Evolutionary conservation across 2,888 invertebrate species (phyloP).

Genomic region (Apamea crenata): DNA sequence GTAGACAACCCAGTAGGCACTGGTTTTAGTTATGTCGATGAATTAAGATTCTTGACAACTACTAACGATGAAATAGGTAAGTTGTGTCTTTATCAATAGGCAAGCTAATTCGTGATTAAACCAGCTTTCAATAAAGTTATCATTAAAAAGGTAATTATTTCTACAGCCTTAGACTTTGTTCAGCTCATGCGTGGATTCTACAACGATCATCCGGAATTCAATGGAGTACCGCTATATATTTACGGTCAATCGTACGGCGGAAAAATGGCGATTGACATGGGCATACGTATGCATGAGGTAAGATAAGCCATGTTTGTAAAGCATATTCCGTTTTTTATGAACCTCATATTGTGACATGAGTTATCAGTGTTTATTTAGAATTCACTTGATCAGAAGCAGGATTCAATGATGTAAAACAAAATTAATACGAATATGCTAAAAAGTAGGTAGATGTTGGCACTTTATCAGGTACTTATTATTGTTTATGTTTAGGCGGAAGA

Average conservation of each 20-base stretch:
- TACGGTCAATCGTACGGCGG: slow-evolving; percentile 98
- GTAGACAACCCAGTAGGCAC: slow-evolving; percentile 97
- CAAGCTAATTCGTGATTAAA: background rate
- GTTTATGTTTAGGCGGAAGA: slow-evolving; percentile 90
- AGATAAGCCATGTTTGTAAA: slow-evolving; percentile 30
- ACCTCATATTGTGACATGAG: slow-evolving; percentile 8
- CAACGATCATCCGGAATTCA: slow-evolving; percentile 92
- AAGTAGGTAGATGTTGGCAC: background rate
- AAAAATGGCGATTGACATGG: slow-evolving; percentile 97
- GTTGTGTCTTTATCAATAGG: background rate
- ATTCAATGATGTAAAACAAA: slow-evolving; percentile 29
- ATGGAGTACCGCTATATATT: slow-evolving; percentile 94
- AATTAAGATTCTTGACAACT: slow-evolving; percentile 75
- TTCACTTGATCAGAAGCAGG: slow-evolving; percentile 15
- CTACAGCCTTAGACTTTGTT: slow-evolving; percentile 93
- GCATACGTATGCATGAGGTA: slow-evolving; percentile 90
- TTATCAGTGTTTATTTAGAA: slow-evolving; percentile 5
- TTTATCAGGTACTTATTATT: slow-evolving; percentile 2
- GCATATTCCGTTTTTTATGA: background rate
- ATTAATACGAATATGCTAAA: slow-evolving; percentile 5
- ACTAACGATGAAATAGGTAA: slow-evolving; percentile 87
- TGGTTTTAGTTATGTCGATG: slow-evolving; percentile 95
- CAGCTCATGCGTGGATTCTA: slow-evolving; percentile 93
- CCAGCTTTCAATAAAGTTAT: background rate
- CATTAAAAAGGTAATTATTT: slow-evolving; percentile 60